Evolutionary conservation across 2,113 vertebrate species (phyloP).

Genomic region (Emydocephalus ijimae): DNA sequence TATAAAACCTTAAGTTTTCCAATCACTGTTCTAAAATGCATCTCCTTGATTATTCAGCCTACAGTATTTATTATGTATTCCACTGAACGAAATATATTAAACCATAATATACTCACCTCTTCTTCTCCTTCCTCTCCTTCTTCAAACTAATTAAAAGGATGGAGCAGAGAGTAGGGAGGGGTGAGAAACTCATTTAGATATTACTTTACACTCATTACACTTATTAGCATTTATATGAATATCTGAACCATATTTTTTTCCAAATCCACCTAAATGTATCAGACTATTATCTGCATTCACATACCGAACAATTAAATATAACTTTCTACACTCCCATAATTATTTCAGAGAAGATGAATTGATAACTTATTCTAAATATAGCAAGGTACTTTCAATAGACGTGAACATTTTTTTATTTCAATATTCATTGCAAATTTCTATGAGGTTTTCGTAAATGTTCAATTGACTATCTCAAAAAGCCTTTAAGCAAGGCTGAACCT

Average conservation of each 20-base stretch:
- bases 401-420: not conserved
- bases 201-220: not conserved
- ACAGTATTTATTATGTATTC: not conserved
- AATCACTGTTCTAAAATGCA: not conserved
- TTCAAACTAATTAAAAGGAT: conserved; percentile 81
- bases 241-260: not conserved
- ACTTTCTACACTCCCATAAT: not conserved
- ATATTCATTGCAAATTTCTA: not conserved
- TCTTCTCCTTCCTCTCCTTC: conserved; percentile 96
- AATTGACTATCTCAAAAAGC: not conserved
- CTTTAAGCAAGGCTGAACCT: not conserved
- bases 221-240: not conserved
- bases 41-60: not conserved
- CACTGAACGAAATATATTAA: not conserved
- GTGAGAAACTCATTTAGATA: conserved; percentile 46
- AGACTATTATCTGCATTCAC: not conserved
- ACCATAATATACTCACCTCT: conserved; percentile 78
- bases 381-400: not conserved
- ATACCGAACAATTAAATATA: not conserved
- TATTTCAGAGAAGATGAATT: not conserved
- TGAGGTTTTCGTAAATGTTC: not conserved
- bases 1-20: not conserved
- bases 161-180: not conserved
- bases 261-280: not conserved
- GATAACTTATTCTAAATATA: not conserved